Evolutionary conservation across 2,113 vertebrate species (phyloP).

Genomic region (Myodes glareolus): DNA sequence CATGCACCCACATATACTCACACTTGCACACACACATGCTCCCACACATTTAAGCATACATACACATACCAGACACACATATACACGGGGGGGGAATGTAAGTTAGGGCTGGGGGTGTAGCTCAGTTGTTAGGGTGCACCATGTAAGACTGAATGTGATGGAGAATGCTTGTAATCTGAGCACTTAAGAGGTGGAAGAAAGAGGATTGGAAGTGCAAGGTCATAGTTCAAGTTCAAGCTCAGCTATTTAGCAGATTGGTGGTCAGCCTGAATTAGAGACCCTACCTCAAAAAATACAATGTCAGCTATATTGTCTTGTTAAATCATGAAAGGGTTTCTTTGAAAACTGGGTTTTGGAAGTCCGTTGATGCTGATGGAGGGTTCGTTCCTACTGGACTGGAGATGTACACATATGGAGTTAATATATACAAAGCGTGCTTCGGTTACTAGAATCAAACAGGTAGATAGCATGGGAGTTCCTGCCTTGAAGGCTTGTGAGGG

Average conservation of each 20-base stretch:
- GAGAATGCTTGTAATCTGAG: not conserved
- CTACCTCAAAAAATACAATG: not conserved
- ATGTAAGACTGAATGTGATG: not conserved
- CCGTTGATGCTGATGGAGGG: not conserved
- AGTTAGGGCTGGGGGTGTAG: not conserved
- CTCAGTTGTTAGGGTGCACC: not conserved
- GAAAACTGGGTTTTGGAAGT: not conserved
- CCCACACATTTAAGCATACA: too few species aligned
- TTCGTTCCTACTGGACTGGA: not conserved
- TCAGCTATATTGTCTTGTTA: not conserved
- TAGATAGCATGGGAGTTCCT: not conserved
- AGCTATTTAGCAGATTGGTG: not conserved
- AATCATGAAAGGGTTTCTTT: not conserved
- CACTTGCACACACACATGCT: not conserved
- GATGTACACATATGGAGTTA: fast-evolving
- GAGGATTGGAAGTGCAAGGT: not conserved
- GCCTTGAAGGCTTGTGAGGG: too few species aligned
- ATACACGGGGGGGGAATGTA: too few species aligned
- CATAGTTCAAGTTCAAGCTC: not conserved
- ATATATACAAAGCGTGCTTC: fast-evolving
- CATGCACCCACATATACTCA: too few species aligned
- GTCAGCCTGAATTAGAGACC: not conserved
- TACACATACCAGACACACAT: not conserved
- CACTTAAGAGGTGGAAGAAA: not conserved
- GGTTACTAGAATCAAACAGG: not conserved